phyloP scores from a whole-genome alignment of 1,140 invertebrate species.

The Pseudomyrmex concolor region DNA sequence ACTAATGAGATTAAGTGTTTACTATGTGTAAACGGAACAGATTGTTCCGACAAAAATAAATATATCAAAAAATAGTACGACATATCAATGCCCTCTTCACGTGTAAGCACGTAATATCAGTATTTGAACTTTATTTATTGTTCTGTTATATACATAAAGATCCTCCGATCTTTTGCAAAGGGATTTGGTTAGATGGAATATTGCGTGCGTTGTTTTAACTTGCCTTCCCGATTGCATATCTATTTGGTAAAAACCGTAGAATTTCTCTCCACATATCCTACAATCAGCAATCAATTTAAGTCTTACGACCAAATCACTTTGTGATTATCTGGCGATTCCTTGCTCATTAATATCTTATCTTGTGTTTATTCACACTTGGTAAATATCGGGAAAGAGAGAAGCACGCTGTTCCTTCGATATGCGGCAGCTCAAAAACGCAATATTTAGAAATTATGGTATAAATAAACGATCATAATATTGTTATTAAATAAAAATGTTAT shows the following conservation, averaged over 20 bases:
- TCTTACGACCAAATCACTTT: slow-evolving; percentile 3
- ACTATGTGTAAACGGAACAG: not conserved
- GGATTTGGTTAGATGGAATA: not conserved
- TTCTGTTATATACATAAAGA: slow-evolving; percentile 26
- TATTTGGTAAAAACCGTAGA: not conserved
- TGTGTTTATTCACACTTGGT: slow-evolving; percentile 33
- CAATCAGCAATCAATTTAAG: slow-evolving; percentile 8
- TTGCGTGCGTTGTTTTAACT: not conserved
- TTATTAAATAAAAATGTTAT: slow-evolving; percentile 17
- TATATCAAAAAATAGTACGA: not conserved
- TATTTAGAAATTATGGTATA: slow-evolving; percentile 9
- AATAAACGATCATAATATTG: slow-evolving; percentile 2
- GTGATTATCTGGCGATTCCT: not conserved
- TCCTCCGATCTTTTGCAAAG: not conserved
- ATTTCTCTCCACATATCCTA: slow-evolving; percentile 9
- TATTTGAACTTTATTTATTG: slow-evolving; percentile 70
- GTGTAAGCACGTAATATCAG: slow-evolving; percentile 59
- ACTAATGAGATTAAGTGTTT: slow-evolving; percentile 17
- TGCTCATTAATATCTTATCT: slow-evolving; percentile 29
- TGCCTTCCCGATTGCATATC: slow-evolving; percentile 3
- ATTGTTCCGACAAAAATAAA: not conserved
- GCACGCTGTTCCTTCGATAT: slow-evolving; percentile 22
- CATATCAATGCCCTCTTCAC: slow-evolving; percentile 28
- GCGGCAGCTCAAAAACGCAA: slow-evolving; percentile 38
- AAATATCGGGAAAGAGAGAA: slow-evolving; percentile 13